Percentiles rank a stretch among this genome's conserved stretches.
These are phyloP conservation scores for Pao palembangensis DNA, from an alignment of 2,113 vertebrate species.

Conservation along the genomic window DNA sequence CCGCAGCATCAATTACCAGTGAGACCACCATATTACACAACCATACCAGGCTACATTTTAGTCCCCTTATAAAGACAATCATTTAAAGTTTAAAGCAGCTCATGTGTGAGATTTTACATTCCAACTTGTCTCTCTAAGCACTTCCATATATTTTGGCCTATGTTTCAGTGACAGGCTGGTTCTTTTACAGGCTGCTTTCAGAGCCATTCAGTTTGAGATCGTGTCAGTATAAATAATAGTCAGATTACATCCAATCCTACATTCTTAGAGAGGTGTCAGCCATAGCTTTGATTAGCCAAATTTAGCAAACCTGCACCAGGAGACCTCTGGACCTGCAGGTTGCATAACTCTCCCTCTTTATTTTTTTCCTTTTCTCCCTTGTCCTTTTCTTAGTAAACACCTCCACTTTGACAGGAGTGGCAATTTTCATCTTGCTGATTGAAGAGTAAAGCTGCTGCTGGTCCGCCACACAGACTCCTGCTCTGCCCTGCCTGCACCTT, in stretches of 20 bases:
- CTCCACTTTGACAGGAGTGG: slow-evolving; percentile 72
- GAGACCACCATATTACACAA: slow-evolving; percentile 60
- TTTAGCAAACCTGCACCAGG: slow-evolving; percentile 22
- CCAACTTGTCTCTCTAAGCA: slow-evolving; percentile 4
- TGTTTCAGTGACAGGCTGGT: neutral
- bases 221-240: slow-evolving; percentile 31
- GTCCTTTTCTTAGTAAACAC: slow-evolving; percentile 71
- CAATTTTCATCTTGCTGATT: slow-evolving; percentile 77
- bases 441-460: slow-evolving; percentile 72
- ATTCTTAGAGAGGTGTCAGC: slow-evolving; percentile 19
- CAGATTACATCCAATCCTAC: slow-evolving; percentile 17
- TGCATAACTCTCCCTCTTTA: slow-evolving; percentile 66
- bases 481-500: slow-evolving; percentile 64
- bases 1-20: slow-evolving; percentile 50
- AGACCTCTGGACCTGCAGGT: slow-evolving; percentile 47
- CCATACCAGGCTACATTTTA: slow-evolving; percentile 43
- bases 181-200: slow-evolving; percentile 16
- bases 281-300: slow-evolving; percentile 21
- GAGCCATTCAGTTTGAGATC: slow-evolving; percentile 37
- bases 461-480: slow-evolving; percentile 77
- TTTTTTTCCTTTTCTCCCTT: slow-evolving; percentile 48
- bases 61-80: slow-evolving; percentile 35
- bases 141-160: slow-evolving; percentile 1
- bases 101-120: slow-evolving; percentile 43
- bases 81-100: slow-evolving; percentile 53